Evolutionary conservation across 1,140 invertebrate genomes (phyloP).

Genomic region (Heliconius congener): DNA sequence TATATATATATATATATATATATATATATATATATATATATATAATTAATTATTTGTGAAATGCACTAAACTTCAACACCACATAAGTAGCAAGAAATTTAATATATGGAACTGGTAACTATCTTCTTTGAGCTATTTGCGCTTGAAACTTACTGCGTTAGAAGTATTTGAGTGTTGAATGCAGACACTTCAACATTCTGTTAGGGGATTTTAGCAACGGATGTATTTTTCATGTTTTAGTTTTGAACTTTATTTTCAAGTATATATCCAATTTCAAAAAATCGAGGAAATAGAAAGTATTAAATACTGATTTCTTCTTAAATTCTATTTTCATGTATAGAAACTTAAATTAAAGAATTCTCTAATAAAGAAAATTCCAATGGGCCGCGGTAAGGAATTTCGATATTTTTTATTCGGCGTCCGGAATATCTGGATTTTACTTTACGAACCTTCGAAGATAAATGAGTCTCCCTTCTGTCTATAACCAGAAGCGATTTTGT

Average conservation of each 20-base stretch:
- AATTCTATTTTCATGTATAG: neutral
- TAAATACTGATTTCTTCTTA: neutral
- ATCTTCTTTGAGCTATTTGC: neutral
- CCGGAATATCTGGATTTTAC: neutral
- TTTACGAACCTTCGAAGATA: neutral
- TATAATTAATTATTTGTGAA: neutral
- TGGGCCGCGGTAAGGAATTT: slow-evolving; percentile 19
- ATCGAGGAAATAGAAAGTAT: neutral
- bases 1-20: no score
- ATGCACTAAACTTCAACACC: neutral
- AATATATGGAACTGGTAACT: neutral
- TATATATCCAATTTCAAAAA: neutral
- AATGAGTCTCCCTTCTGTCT: slow-evolving; percentile 1
- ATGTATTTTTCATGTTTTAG: neutral
- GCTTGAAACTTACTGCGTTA: slow-evolving; percentile 3
- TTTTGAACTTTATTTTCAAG: neutral
- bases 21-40: no score
- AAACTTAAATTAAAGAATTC: slow-evolving; percentile 17
- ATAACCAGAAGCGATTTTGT: slow-evolving; percentile 24
- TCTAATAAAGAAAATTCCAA: slow-evolving; percentile 33
- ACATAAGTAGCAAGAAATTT: neutral
- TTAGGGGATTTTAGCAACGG: neutral
- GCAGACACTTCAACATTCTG: slow-evolving; percentile 1
- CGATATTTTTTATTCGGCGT: slow-evolving; percentile 11
- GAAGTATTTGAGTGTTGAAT: slow-evolving; percentile 5